Percentiles rank a stretch among this genome's conserved stretches.
Evolutionary conservation across 2,888 invertebrate genomes (phyloP).

Genomic region (Griposia aprilina): DNA sequence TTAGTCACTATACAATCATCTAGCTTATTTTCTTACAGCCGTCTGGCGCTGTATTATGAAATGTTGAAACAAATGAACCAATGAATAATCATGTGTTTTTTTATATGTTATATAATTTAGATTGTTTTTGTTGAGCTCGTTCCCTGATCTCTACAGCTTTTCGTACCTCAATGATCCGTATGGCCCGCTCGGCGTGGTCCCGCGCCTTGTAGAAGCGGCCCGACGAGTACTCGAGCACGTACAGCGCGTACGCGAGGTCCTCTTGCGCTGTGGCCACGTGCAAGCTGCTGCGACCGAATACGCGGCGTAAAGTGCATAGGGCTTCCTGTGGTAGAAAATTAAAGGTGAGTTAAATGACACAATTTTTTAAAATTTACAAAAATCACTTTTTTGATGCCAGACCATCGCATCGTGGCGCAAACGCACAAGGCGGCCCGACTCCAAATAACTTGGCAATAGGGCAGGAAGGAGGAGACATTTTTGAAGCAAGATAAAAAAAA

Average conservation of each 20-base stretch:
- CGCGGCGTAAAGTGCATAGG: constrained; percentile 92
- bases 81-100: neutral
- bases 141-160: neutral
- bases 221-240: constrained; percentile 97
- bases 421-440: too few relatives aligned
- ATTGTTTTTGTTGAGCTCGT: neutral
- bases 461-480: too few relatives aligned
- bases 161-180: constrained; percentile 78
- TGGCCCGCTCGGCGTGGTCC: constrained; percentile 95
- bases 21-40: neutral
- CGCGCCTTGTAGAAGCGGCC: constrained; percentile 96
- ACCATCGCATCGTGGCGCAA: too few relatives aligned
- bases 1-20: neutral
- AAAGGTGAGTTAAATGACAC: too few relatives aligned
- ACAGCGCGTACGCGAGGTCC: constrained; percentile 97
- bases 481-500: too few relatives aligned
- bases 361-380: too few relatives aligned
- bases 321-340: constrained; percentile 89
- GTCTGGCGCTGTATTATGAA: too few relatives aligned
- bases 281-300: constrained; percentile 96
- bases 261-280: constrained; percentile 97
- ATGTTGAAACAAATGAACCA: neutral
- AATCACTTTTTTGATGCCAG: too few relatives aligned
- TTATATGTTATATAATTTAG: neutral
- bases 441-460: too few relatives aligned